A percentile compares a stretch with the other conserved stretches of the same genome.
phyloP scores from a whole-genome alignment of 2,113 vertebrate genomes.

The Mystacornis crossleyi region DNA sequence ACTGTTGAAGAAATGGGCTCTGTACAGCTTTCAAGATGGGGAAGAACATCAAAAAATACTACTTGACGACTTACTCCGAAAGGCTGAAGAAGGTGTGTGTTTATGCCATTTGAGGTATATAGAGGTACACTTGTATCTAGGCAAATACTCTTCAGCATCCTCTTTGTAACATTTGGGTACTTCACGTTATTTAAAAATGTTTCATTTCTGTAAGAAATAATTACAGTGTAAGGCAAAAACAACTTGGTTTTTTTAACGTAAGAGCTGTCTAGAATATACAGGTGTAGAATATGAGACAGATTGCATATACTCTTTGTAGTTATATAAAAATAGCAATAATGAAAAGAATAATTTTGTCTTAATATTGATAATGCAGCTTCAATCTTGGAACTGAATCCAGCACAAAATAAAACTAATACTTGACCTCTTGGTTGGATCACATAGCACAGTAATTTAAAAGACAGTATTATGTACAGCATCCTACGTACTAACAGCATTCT shows the following conservation, averaged over 20 bases:
- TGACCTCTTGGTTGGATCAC: not conserved
- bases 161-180: not conserved
- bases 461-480: not conserved
- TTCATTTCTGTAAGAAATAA: not conserved
- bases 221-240: not conserved
- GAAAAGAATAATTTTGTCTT: not conserved
- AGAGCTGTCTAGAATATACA: not conserved
- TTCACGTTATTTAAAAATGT: not conserved
- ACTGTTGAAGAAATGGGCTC: conserved; percentile 93
- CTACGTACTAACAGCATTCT: not conserved
- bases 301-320: not conserved
- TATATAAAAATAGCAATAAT: not conserved
- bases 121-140: not conserved
- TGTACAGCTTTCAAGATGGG: conserved; percentile 90
- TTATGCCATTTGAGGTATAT: not conserved
- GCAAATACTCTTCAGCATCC: not conserved
- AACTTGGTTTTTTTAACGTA: not conserved
- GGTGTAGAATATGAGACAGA: not conserved
- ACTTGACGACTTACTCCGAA: conserved; percentile 88
- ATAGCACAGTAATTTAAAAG: not conserved
- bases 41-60: conserved; percentile 87
- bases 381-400: not conserved
- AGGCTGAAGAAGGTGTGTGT: conserved; percentile 82
- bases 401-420: not conserved
- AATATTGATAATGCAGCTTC: not conserved